These are phyloP conservation scores for Teleogryllus oceanicus DNA, from an alignment of 2,888 invertebrate genomes.

Conservation along the genomic window DNA sequence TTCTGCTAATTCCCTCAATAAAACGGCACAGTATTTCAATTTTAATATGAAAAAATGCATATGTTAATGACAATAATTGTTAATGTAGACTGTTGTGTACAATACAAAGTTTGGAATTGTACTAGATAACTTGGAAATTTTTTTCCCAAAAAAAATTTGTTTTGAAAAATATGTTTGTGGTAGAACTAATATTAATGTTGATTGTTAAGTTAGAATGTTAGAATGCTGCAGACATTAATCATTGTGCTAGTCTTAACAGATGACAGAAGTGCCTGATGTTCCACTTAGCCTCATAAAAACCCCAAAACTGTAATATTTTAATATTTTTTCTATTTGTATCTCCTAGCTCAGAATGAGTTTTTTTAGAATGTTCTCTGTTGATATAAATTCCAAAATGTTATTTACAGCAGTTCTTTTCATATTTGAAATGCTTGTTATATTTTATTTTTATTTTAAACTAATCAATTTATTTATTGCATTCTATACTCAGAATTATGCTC, in stretches of 20 bases:
- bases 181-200: too few species aligned
- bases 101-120: not conserved
- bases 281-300: not conserved
- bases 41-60: not conserved
- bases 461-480: too few species aligned
- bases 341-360: not conserved
- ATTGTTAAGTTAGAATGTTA: too few species aligned
- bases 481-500: too few species aligned
- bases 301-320: too few species aligned
- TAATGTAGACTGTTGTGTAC: not conserved
- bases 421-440: too few species aligned
- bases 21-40: not conserved
- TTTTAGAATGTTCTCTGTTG: not conserved
- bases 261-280: slow-evolving; percentile 18
- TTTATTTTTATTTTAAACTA: too few species aligned
- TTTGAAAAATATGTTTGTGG: too few species aligned
- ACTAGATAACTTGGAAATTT: not conserved
- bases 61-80: slow-evolving; percentile 1
- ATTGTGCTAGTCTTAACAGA: not conserved
- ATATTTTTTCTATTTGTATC: too few species aligned
- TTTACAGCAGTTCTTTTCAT: too few species aligned
- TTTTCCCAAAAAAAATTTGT: too few species aligned
- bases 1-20: not conserved
- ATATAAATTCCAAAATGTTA: not conserved
- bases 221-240: too few species aligned